Evolutionary conservation across 2,888 invertebrate genomes (phyloP), one percentile per base, ranked within the genome.

Genomic region (Pycnomerus fuliginosus): DNA sequence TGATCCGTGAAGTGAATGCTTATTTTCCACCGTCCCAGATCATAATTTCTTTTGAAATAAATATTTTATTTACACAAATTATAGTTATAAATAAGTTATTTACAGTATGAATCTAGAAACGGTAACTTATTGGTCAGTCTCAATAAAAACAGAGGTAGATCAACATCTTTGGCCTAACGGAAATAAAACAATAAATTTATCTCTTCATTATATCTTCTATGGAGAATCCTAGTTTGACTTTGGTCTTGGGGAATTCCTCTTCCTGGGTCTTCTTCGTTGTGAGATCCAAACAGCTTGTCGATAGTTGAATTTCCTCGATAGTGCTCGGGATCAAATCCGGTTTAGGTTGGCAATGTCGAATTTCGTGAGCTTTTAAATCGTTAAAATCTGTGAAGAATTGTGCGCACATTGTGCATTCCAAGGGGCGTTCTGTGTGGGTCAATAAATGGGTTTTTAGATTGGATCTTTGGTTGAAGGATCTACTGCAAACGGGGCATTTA

Each of bases 381-480:
- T 53, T 53, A 40, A 61, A 66, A 16, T 53, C 62, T 3, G 64
- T 58, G 53, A 69, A 72, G 44, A 64, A 67, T 16, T 65, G 67
- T 3, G 64, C 60, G 45, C 71, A 71, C 32, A 61, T 44, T 7
- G 51, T 27, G 48, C 72, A 71, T 44, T 71, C 71, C 35, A 67
- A 50, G 0, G 68, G 66, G 1, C 76, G 76, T 60, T 90, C 88
- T n/a, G 87, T 85, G 74, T 93, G 93, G 71, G 90, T 92, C 56
- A 90, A 74, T 50, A 93, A 76, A 70, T 94, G 94, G 0, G 91
- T 91, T 74, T 93, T 94, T 52, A 95, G 78, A 68, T 93, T 93
- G 46, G 90, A 90, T 59, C 93, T 80, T 78, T 94, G 94, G 76
- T 93, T 93, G 77, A 94, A 95, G 64, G 87, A 85, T 48, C 90